Evolutionary conservation across 2,888 invertebrate genomes (phyloP).

Genomic region (Ormyrus labotus): DNA sequence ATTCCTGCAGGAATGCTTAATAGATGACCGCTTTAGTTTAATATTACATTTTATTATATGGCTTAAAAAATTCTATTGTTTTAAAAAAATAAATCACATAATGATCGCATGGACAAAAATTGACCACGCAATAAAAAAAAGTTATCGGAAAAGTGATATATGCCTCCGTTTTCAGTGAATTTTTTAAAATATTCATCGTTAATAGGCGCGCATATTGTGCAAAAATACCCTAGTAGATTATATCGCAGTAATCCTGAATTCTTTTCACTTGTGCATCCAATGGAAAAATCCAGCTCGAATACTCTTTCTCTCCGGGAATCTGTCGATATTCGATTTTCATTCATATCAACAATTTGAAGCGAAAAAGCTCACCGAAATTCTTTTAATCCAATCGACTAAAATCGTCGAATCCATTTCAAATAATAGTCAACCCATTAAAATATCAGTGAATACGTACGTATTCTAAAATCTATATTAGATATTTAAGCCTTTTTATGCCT

Average conservation of each 20-base stretch:
- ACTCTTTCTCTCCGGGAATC: slow-evolving; percentile 15
- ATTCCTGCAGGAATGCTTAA: not conserved
- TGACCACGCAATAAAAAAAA: no score
- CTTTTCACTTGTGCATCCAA: slow-evolving; percentile 1
- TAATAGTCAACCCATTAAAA: not conserved
- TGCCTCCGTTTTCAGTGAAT: not conserved
- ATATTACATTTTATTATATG: no score
- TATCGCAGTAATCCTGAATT: slow-evolving; percentile 28
- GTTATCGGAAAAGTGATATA: no score
- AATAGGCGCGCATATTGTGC: slow-evolving; percentile 3
- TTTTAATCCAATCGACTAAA: slow-evolving; percentile 24
- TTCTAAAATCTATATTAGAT: not conserved
- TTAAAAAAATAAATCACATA: no score
- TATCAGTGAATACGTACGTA: not conserved
- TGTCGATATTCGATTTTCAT: slow-evolving; percentile 34
- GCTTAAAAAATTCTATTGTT: no score
- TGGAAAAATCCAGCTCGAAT: slow-evolving; percentile 23
- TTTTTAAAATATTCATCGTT: not conserved
- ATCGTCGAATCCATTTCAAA: slow-evolving; percentile 22
- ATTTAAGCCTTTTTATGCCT: not conserved
- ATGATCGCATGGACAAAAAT: no score
- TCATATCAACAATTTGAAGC: slow-evolving; percentile 31
- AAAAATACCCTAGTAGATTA: slow-evolving; percentile 9
- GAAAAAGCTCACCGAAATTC: slow-evolving; percentile 29
- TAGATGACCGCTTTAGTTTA: no score